Conservation (phyloP, 1,140 invertebrate genomes). For the Pygmarrhopalites habei region DNA sequence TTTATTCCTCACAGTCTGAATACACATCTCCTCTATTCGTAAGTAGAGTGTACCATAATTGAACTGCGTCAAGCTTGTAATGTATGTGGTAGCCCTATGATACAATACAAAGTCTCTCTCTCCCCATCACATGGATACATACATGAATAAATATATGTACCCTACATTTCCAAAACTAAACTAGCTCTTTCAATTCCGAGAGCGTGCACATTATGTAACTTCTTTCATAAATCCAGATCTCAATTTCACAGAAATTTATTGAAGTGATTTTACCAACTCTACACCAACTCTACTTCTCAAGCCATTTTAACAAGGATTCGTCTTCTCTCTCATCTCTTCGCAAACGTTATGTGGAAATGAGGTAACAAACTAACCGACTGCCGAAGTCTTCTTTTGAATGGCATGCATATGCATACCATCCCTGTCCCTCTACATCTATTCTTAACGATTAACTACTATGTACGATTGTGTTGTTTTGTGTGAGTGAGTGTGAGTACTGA, state of each 20-base stretch:
- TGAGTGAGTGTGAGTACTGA: background rate
- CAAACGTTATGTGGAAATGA: too few species aligned
- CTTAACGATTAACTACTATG: background rate
- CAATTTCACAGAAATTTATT: slow-evolving; percentile 5
- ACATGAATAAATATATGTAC: too few species aligned
- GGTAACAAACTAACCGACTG: background rate
- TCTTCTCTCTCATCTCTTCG: too few species aligned
- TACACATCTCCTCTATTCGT: too few species aligned
- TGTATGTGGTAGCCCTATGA: too few species aligned
- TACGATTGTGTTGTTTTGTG: too few species aligned
- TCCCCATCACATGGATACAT: too few species aligned
- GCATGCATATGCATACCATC: background rate
- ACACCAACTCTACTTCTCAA: background rate
- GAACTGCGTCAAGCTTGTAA: background rate
- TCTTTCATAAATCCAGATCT: slow-evolving; percentile 8
- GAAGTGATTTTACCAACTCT: background rate
- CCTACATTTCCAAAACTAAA: too few species aligned
- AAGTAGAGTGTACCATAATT: background rate
- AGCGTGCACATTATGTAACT: background rate
- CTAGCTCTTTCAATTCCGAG: too few species aligned
- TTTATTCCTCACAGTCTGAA: too few species aligned
- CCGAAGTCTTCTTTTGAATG: background rate
- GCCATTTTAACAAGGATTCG: too few species aligned
- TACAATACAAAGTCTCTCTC: too few species aligned
- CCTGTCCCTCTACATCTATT: background rate